A percentile compares a stretch with the other conserved stretches of the same genome.
Evolutionary conservation across 2,113 vertebrate genomes (phyloP).

Genomic region (Stictonetta naevosa): DNA sequence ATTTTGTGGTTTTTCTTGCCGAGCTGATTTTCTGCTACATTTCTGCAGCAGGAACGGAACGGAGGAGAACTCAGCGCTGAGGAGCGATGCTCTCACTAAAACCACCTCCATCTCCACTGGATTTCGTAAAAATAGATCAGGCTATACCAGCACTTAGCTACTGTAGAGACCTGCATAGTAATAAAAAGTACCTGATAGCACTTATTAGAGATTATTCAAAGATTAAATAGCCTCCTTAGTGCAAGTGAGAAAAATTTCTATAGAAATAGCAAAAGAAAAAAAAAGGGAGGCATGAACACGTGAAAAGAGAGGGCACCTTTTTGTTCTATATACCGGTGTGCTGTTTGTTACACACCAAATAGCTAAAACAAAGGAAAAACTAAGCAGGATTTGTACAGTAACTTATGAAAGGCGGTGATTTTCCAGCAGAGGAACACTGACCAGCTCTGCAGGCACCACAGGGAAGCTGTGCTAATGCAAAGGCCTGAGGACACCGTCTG

Average conservation of each 20-base stretch:
- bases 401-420: background rate
- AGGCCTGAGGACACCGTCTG: background rate
- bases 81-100: background rate
- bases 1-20: too few species aligned
- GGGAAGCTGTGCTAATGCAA: background rate
- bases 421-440: background rate
- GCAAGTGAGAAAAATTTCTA: background rate
- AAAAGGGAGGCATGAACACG: rapidly evolving
- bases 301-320: background rate
- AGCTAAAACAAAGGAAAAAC: background rate
- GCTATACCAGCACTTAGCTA: too few species aligned
- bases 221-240: rapidly evolving
- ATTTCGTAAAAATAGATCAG: background rate
- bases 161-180: background rate
- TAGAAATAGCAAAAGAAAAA: background rate
- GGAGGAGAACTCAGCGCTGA: background rate
- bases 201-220: background rate
- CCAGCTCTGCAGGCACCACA: background rate
- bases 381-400: rapidly evolving
- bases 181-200: background rate
- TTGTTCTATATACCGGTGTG: rapidly evolving
- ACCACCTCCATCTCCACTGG: rapidly evolving
- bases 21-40: background rate
- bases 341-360: background rate
- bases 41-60: background rate